Conservation (phyloP, 2,113 vertebrate species). For the Cololabis saira region DNA sequence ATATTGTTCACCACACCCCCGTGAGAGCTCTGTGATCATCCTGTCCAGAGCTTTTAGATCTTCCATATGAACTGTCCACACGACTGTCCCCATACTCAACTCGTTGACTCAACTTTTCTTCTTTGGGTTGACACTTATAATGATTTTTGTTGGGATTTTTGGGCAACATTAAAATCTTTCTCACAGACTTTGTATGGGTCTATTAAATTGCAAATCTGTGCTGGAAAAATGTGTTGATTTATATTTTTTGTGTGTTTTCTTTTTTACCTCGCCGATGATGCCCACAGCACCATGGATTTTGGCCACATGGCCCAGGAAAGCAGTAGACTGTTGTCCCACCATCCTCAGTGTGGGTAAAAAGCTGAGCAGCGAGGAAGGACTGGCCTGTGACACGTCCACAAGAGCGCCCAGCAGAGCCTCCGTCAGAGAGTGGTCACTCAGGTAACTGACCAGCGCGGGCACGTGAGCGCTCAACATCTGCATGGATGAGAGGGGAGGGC, state of each 20-base stretch:
- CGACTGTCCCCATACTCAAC: no score
- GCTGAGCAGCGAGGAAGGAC: conserved; percentile 82
- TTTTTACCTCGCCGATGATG: conserved; percentile 84
- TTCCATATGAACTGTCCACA: no score
- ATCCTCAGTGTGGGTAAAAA: conserved; percentile 85
- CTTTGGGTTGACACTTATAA: no score
- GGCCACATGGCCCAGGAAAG: conserved; percentile 86
- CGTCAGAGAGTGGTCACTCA: conserved; percentile 82
- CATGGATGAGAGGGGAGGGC: conserved; percentile 20
- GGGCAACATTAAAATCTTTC: no score
- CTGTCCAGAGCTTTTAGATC: no score
- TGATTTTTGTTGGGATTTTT: no score
- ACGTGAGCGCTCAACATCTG: conserved; percentile 88
- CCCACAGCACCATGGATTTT: conserved; percentile 93
- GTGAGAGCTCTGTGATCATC: no score
- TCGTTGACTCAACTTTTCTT: no score
- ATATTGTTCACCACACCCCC: no score
- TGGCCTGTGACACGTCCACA: conserved; percentile 84
- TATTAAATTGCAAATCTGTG: not conserved
- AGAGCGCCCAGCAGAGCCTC: conserved; percentile 86
- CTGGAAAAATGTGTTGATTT: not conserved
- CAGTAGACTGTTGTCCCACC: conserved; percentile 81
- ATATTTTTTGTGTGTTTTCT: not conserved
- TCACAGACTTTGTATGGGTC: no score
- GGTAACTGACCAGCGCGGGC: conserved; percentile 80